These are phyloP conservation scores for Papilio protenor DNA, from an alignment of 2,888 invertebrate genomes.

Conservation along the genomic window DNA sequence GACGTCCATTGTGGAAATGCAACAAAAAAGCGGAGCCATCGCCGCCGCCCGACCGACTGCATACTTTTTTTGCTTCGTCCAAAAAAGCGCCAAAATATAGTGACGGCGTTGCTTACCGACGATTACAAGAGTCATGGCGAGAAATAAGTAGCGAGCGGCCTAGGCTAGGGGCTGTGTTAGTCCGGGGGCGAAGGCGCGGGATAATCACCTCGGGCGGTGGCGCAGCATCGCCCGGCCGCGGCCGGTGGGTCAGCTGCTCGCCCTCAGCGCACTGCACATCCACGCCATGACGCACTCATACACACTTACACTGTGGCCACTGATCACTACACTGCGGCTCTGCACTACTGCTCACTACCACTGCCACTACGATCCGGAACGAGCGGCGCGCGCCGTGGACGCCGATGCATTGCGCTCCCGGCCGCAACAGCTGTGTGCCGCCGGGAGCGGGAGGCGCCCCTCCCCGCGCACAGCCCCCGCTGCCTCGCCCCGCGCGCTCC, in stretches of 20 bases:
- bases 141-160: conserved; percentile 55
- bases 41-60: conserved; percentile 52
- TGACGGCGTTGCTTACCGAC: conserved; percentile 69
- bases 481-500: conserved; percentile 47
- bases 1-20: conserved; percentile 71
- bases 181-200: conserved; percentile 74
- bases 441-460: conserved; percentile 83
- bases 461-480: conserved; percentile 59
- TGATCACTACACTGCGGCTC: conserved; percentile 66
- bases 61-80: conserved; percentile 58
- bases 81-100: conserved; percentile 66
- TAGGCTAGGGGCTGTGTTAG: conserved; percentile 69
- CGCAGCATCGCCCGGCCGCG: conserved; percentile 77
- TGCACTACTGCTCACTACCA: conserved; percentile 42
- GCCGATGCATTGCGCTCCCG: conserved; percentile 82
- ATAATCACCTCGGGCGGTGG: conserved; percentile 84
- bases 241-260: conserved; percentile 73
- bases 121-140: conserved; percentile 58
- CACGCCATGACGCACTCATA: conserved; percentile 67
- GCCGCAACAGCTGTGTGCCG: conserved; percentile 78
- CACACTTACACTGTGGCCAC: conserved; percentile 60
- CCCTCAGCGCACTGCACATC: conserved; percentile 69
- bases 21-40: conserved; percentile 60
- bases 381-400: conserved; percentile 75
- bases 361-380: conserved; percentile 59